phyloP scores from a whole-genome alignment of 64 coral and sea anemone genomes.

The Exaiptasia diaphana region DNA sequence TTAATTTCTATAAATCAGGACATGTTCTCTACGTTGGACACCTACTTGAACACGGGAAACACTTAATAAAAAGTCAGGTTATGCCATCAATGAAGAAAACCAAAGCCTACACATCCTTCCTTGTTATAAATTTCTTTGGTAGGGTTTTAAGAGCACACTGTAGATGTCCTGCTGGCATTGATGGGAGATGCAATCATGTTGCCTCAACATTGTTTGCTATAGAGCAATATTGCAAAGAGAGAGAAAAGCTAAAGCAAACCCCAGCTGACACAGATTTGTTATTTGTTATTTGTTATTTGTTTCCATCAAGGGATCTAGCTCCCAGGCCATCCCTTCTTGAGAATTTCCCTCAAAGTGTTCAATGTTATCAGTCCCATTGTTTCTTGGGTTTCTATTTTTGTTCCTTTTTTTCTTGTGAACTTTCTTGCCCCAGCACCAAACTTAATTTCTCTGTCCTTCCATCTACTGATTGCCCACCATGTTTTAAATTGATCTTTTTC shows the following conservation, averaged over 20 bases:
- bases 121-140: background rate
- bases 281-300: too few relatives aligned
- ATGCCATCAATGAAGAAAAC: conserved; percentile 43
- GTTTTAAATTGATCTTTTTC: too few relatives aligned
- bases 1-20: conserved; percentile 12
- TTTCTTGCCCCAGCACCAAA: too few relatives aligned
- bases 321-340: too few relatives aligned
- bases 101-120: background rate
- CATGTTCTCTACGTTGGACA: background rate
- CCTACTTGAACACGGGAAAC: background rate
- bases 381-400: too few relatives aligned
- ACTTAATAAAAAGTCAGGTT: conserved; percentile 30
- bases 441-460: too few relatives aligned
- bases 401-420: too few relatives aligned
- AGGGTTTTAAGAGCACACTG: conserved; percentile 15
- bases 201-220: conserved; percentile 40
- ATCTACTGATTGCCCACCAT: too few relatives aligned
- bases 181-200: conserved; percentile 37
- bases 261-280: too few relatives aligned
- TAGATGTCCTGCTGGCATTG: conserved; percentile 14
- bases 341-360: too few relatives aligned
- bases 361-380: too few relatives aligned
- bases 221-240: conserved; percentile 21
- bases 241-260: background rate
- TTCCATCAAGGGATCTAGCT: too few relatives aligned